Conservation (phyloP, 2,888 invertebrate genomes). For the Philhelius pedissequus region DNA sequence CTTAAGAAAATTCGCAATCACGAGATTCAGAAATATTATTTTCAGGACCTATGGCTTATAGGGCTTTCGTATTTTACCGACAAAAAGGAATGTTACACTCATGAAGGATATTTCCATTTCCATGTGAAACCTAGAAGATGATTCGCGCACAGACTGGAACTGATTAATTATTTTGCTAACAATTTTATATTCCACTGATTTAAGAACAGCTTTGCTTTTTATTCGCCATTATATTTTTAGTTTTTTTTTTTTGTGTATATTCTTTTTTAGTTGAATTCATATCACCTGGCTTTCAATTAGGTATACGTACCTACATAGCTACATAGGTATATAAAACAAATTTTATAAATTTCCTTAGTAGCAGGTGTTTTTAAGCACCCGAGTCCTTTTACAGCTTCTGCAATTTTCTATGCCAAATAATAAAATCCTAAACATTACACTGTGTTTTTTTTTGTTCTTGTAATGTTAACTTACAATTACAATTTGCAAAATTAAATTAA, state of each 20-base stretch:
- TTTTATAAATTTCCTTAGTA: background rate
- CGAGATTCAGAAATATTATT: too few relatives aligned
- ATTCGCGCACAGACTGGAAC: background rate
- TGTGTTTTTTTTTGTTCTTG: background rate
- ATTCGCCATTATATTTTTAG: too few relatives aligned
- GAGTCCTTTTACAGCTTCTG: background rate
- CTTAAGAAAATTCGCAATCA: too few relatives aligned
- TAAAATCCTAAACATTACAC: slow-evolving; percentile 12
- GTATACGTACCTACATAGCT: too few relatives aligned
- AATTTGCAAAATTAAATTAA: slow-evolving; percentile 46
- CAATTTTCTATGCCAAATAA: background rate
- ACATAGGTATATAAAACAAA: background rate
- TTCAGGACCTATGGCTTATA: too few relatives aligned
- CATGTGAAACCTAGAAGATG: background rate
- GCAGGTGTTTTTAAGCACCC: slow-evolving; percentile 1
- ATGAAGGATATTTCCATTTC: too few relatives aligned
- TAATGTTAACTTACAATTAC: slow-evolving; percentile 15
- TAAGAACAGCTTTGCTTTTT: background rate
- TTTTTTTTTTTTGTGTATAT: background rate
- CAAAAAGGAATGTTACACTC: too few relatives aligned
- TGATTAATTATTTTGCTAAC: background rate
- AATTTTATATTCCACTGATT: background rate
- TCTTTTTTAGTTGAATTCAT: background rate
- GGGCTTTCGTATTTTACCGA: background rate
- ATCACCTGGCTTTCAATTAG: background rate